Percentiles rank a stretch among this genome's conserved stretches.
These are phyloP conservation scores for Pseudomyrmex gracilis DNA, from an alignment of 1,140 invertebrate genomes.

Conservation along the genomic window DNA sequence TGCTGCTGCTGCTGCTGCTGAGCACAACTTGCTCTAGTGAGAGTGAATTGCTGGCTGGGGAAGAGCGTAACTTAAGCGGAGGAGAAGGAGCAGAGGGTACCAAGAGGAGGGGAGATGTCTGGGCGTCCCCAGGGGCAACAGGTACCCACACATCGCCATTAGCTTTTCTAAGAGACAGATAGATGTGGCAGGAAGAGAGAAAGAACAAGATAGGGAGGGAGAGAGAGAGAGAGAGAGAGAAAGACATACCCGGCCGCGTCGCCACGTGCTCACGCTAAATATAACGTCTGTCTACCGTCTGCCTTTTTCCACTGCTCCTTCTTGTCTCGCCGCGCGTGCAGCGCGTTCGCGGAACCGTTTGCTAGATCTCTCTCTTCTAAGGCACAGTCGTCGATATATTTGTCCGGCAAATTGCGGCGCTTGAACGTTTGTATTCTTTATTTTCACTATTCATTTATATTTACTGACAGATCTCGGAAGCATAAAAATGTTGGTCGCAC, in stretches of 20 bases:
- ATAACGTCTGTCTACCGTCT: conserved; percentile 73
- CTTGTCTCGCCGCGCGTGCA: conserved; percentile 31
- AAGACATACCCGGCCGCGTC: conserved; percentile 68
- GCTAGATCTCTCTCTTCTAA: not conserved
- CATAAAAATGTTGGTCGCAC: not conserved
- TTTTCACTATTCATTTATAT: not conserved
- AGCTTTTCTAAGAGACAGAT: conserved; percentile 63
- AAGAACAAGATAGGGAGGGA: not conserved
- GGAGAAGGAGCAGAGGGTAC: conserved; percentile 1
- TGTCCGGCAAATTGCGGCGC: not conserved
- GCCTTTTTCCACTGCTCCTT: conserved; percentile 42
- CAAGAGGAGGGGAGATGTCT: conserved; percentile 54
- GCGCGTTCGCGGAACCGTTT: conserved; percentile 11
- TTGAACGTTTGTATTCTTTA: not conserved
- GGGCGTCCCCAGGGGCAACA: conserved; percentile 74
- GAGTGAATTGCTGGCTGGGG: conserved; percentile 23
- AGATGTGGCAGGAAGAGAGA: not conserved
- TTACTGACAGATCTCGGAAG: not conserved
- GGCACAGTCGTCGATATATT: not conserved
- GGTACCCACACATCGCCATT: conserved; percentile 71
- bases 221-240: not conserved
- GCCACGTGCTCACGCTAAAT: conserved; percentile 78
- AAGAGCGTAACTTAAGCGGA: not conserved
- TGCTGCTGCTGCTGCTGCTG: not conserved
- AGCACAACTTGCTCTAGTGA: conserved; percentile 6